phyloP scores from a whole-genome alignment of 53 echinoderm and acorn worm species.

The Echinometra lucunter region DNA sequence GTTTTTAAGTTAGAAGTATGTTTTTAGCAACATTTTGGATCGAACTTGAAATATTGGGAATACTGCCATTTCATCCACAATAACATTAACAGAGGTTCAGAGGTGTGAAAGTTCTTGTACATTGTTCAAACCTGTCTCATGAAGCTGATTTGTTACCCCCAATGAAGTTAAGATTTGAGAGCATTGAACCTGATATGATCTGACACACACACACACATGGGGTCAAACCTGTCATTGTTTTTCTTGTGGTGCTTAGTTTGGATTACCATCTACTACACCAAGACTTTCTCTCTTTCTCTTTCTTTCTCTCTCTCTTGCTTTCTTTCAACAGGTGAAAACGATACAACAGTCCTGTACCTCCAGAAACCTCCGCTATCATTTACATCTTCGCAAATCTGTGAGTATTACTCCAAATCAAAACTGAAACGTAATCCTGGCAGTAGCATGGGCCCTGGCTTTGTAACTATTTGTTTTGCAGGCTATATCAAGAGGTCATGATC shows the following conservation, averaged over 20 bases:
- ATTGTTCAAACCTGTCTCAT: not conserved
- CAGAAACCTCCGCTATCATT: conserved; percentile 90
- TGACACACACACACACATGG: conserved; percentile 35
- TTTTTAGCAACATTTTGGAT: not conserved
- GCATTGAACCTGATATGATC: conserved; percentile 42
- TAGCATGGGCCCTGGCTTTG: not conserved
- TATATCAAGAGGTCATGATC: conserved; percentile 53
- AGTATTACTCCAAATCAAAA: conserved; percentile 65
- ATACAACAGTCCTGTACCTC: conserved; percentile 87
- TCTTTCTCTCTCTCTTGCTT: conserved; percentile 30
- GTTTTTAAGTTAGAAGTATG: not conserved
- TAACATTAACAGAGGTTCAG: not conserved
- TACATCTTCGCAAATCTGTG: conserved; percentile 84
- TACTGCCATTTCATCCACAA: not conserved
- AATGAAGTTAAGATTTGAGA: not conserved
- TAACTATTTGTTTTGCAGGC: conserved; percentile 54
- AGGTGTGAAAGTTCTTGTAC: not conserved
- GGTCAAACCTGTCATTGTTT: conserved; percentile 55
- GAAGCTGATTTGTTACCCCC: too few species aligned
- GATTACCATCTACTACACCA: conserved; percentile 4
- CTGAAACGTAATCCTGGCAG: conserved; percentile 15
- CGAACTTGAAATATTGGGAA: not conserved
- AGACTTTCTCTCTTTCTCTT: conserved; percentile 9
- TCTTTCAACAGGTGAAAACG: conserved; percentile 87
- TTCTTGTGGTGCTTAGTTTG: conserved; percentile 35